Base-by-base conservation (phyloP, 2,113 vertebrate genomes). In the Panthera uncia region DNA sequence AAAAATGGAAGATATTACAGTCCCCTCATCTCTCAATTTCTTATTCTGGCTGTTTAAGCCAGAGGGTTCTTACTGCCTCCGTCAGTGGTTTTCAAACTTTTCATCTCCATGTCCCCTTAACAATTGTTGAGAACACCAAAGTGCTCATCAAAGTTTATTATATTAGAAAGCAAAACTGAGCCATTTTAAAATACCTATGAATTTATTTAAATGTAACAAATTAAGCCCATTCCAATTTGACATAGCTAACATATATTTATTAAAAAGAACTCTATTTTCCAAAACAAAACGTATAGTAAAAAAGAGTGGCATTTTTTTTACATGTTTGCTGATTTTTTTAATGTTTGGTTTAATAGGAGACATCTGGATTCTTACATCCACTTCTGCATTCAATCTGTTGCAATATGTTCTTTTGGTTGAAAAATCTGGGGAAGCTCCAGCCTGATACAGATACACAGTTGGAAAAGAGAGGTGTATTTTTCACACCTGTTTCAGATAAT, bases 311-410 rank as follows among this genome's bases (percentile, higher is more conserved):
- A 1, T 74, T 89, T 31, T 31, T 74, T 87, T 74, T 41, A 38
- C 10, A 10, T 33, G 8, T 91, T 91, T 87, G 27, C 41, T 14
- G 66, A 55, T 41, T 31, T 16, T 96, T 87, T 79, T 65, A 31
- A 69, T 19, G 57, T 79, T 69, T 92, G 57, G 36, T 65, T 84
- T 79, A 89, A 80, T 29, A 89, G 82, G 96, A 63, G 91, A 78
- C 41, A 48, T 68, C 91, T 29, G 63, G 16, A 52, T 87, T 82
- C 55, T 63, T 61, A 33, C 11, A n/a, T n/a, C n/a, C 41, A 21
- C 73, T 89, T 74, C 31, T 66, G 8, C 63, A 31, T 85, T 87
- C 57, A 86, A 4, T 55, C 36, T 71, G 31, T 50, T 52, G 11
- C 41, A 61, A 12, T 48, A 36, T 52, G 33, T 86, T 95, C 61